Percentiles rank a stretch among this genome's conserved stretches.
Conservation (phyloP, 2,888 invertebrate genomes). For the Pherbina coryleti region DNA sequence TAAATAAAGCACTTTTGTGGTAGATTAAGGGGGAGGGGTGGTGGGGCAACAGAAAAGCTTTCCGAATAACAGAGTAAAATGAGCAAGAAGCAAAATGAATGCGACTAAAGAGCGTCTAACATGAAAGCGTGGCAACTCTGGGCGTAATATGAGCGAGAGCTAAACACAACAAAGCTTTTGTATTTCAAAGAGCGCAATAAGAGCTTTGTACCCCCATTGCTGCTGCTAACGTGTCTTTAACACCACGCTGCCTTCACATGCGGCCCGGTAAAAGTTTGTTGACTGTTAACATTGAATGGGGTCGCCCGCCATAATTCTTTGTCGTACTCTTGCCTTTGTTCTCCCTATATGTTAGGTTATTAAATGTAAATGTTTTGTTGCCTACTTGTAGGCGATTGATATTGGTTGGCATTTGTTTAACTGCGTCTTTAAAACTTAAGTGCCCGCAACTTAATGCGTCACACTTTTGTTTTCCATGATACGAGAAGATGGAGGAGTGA, state of each 20-base stretch:
- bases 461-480: background rate
- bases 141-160: background rate
- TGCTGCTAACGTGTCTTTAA: background rate
- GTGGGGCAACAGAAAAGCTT: background rate
- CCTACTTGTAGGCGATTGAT: conserved; percentile 8
- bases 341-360: background rate
- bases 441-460: background rate
- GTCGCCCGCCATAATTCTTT: conserved; percentile 40
- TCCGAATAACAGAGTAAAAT: conserved; percentile 9
- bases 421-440: background rate
- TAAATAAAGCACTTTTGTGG: background rate
- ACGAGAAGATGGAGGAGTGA: background rate
- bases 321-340: conserved; percentile 14
- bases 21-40: background rate
- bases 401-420: background rate
- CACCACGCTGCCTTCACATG: conserved; percentile 5
- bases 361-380: background rate
- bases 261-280: conserved; percentile 52
- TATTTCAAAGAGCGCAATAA: background rate
- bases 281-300: conserved; percentile 54
- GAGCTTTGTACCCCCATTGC: background rate
- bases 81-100: background rate
- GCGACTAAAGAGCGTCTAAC: background rate
- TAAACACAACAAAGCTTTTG: background rate
- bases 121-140: background rate